Base-by-base conservation (phyloP, 2,888 invertebrate species). In the Megamerina dolium region DNA sequence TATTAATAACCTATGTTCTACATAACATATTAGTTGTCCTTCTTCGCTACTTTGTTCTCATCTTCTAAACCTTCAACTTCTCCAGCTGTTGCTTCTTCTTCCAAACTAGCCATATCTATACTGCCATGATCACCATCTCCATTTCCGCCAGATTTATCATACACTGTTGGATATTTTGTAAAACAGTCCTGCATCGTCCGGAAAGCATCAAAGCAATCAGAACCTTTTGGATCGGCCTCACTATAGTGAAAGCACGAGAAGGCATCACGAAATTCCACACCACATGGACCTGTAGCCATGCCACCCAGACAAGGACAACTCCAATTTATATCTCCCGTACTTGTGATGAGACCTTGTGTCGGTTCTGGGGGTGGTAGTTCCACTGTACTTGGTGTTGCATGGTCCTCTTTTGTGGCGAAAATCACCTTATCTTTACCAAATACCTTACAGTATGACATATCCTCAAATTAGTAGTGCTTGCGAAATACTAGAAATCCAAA, bases 201-300 rank as follows among this genome's bases (percentile, higher is more conserved):
- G 72, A 95, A 95, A 56, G 85, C 80, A 50, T 92, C 88, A 63
- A 86, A 87, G 71, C 96, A 96, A 61, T 96, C 92, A 35, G 87
- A 85, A 41, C 94, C 95, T 72, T 94, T 94, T 0, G 90, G 88
- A 3, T 94, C 93, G 3, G 84, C 84, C 45, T 80, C 80, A 52
- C 89, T 90, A 59, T 90, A 87, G 68, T 95, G 94, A 68, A 95
- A 95, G 72, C 96, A 96, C 21, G 89, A 85, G 71, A 96, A 94
- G 3, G 95, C 93, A 54, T 92, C 87, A 31, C 95, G 77, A 73
- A 96, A 96, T 68, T 92, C 86, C 12, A 85, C 78, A 2, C 93
- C 95, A 68, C 96, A 96, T 1, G 96, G 95, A 0, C 96, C 95
- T 0, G 91, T 90, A 5, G 94, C 91, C 89, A 95, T 94, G n/a